Conservation (phyloP, 2,113 vertebrate species). For the Ahaetulla prasina region DNA sequence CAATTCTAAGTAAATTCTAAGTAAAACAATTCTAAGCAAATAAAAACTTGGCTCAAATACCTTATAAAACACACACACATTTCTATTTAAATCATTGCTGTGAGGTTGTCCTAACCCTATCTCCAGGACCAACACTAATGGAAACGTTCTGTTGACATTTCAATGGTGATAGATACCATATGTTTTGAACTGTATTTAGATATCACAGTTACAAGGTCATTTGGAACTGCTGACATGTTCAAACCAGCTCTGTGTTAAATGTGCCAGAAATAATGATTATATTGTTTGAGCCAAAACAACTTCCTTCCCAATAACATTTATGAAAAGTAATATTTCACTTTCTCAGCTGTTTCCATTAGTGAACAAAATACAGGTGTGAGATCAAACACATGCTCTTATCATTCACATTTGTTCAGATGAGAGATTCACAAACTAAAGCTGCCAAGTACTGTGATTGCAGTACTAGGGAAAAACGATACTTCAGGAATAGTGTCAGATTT, state of each 20-base stretch:
- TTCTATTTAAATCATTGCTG: neutral
- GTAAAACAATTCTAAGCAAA: neutral
- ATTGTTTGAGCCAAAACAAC: neutral
- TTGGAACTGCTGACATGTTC: neutral
- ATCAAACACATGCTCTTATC: neutral
- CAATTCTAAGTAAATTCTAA: neutral
- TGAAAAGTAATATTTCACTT: neutral
- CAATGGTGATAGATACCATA: neutral
- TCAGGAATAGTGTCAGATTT: neutral
- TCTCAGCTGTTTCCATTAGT: neutral
- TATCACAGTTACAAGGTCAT: slow-evolving; percentile 1
- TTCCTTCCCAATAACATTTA: neutral
- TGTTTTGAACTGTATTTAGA: slow-evolving; percentile 15
- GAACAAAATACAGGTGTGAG: neutral
- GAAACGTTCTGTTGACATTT: slow-evolving; percentile 23
- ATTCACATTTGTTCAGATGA: neutral
- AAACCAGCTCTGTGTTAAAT: neutral
- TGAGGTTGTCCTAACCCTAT: neutral
- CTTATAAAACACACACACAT: neutral
- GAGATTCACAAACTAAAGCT: neutral
- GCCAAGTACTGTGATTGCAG: neutral
- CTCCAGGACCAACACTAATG: neutral
- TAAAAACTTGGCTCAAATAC: neutral
- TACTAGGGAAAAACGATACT: neutral
- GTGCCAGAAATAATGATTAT: neutral